Percentiles rank a stretch among this genome's conserved stretches.
phyloP scores from a whole-genome alignment of 92 coral and sea anemone species.

The Siderastrea radians region DNA sequence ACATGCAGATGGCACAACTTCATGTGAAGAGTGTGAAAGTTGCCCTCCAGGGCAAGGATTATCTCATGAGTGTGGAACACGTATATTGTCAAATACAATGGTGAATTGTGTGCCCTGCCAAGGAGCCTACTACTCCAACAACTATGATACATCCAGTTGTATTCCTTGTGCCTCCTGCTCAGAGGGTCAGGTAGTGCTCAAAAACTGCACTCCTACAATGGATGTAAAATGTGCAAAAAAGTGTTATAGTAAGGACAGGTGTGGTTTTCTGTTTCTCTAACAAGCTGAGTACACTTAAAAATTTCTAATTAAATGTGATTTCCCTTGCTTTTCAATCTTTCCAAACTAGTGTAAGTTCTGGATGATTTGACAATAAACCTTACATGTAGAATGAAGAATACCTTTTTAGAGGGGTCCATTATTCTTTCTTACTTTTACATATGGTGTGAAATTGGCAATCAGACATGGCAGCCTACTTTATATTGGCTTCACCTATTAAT shows the following conservation, averaged over 20 bases:
- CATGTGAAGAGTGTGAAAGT: slow-evolving; percentile 12
- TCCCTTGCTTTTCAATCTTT: too few relatives aligned
- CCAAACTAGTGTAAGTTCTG: too few relatives aligned
- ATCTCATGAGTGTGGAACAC: slow-evolving; percentile 13
- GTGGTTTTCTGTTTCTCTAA: background rate
- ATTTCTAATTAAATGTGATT: background rate
- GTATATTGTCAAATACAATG: background rate
- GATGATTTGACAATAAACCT: too few relatives aligned
- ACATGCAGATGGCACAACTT: slow-evolving; percentile 1
- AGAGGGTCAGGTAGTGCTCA: slow-evolving; percentile 3
- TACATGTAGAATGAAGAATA: too few relatives aligned
- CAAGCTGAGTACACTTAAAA: background rate
- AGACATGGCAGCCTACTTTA: too few relatives aligned
- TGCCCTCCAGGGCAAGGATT: slow-evolving; percentile 40
- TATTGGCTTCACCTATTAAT: too few relatives aligned
- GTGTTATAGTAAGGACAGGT: slow-evolving; percentile 35
- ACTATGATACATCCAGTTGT: background rate
- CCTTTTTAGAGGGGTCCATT: too few relatives aligned
- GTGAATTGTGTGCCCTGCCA: background rate
- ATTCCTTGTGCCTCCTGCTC: slow-evolving; percentile 24
- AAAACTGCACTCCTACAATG: background rate
- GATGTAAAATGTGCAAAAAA: slow-evolving; percentile 12
- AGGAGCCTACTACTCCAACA: slow-evolving; percentile 2
- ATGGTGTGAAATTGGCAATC: too few relatives aligned
- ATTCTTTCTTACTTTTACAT: too few relatives aligned